A percentile compares a stretch with the other conserved stretches of the same genome.
Evolutionary conservation across 1,140 invertebrate genomes (phyloP).

Genomic region (Hylaeus anthracinus): DNA sequence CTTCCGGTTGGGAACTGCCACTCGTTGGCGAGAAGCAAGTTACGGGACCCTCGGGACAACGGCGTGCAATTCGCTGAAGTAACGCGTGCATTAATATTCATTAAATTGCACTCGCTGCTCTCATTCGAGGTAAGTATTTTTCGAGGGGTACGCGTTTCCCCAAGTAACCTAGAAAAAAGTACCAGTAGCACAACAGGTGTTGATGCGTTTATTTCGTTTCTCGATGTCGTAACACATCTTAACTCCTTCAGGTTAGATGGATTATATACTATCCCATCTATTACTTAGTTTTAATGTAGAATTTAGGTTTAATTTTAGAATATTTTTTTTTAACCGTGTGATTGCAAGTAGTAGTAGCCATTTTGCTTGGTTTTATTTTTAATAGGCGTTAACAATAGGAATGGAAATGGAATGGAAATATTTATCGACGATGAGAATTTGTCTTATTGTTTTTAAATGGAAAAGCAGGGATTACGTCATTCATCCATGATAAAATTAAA

Average conservation of each 20-base stretch:
- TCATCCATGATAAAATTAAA: no score
- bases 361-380: no score
- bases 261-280: no score
- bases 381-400: no score
- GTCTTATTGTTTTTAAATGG: no score
- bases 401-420: no score
- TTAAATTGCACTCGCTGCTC: conserved; percentile 21
- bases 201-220: not conserved
- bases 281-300: no score
- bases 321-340: no score
- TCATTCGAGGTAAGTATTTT: conserved; percentile 8
- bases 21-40: not conserved
- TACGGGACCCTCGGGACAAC: conserved; percentile 31
- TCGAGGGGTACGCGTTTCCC: not conserved
- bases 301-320: no score
- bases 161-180: conserved; percentile 14
- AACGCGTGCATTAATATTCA: conserved; percentile 46
- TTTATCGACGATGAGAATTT: no score
- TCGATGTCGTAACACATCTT: not conserved
- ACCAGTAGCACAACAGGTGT: not conserved
- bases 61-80: conserved; percentile 14
- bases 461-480: no score
- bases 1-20: conserved; percentile 7
- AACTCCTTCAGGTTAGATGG: not conserved
- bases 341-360: no score